Conservation (phyloP, 2,797 vertebrate species). For the Centroberyx gerrardi region DNA sequence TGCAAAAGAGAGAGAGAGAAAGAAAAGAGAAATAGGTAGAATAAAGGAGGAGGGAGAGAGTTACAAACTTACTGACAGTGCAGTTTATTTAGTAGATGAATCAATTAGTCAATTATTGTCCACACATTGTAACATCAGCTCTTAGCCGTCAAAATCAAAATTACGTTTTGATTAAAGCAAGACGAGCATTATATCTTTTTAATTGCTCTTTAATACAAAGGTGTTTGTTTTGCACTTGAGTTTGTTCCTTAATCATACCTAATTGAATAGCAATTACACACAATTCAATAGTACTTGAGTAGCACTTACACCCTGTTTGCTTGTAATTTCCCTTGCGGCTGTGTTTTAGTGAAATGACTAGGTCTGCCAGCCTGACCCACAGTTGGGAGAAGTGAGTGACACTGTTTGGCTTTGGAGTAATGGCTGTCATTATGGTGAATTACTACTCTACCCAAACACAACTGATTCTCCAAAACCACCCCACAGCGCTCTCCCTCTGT, state of each 20-base stretch:
- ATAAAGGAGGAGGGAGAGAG: not conserved
- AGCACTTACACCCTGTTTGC: slow-evolving; percentile 63
- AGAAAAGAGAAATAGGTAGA: slow-evolving; percentile 3
- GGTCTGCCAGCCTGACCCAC: slow-evolving; percentile 64
- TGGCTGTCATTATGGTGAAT: slow-evolving; percentile 84
- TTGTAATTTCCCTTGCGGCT: slow-evolving; percentile 60
- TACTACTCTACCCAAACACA: slow-evolving; percentile 79
- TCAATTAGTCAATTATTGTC: slow-evolving; percentile 14
- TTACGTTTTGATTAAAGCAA: slow-evolving; percentile 23
- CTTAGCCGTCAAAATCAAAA: not conserved
- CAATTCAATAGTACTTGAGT: slow-evolving; percentile 43
- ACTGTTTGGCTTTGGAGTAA: slow-evolving; percentile 83
- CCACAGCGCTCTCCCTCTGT: slow-evolving; percentile 64
- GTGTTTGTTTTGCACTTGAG: slow-evolving; percentile 33
- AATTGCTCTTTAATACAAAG: slow-evolving; percentile 19
- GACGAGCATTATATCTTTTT: not conserved
- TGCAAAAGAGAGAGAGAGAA: slow-evolving; percentile 30
- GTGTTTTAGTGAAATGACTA: slow-evolving; percentile 55
- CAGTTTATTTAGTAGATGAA: slow-evolving; percentile 8
- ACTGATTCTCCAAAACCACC: slow-evolving; percentile 69
- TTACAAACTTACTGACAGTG: not conserved
- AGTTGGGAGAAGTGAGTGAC: slow-evolving; percentile 74
- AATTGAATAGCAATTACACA: slow-evolving; percentile 54
- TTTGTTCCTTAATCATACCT: slow-evolving; percentile 22
- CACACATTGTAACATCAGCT: not conserved